These are phyloP conservation scores for Cyprinodon variegatus DNA, from an alignment of 2,113 vertebrate species.

Conservation along the genomic window DNA sequence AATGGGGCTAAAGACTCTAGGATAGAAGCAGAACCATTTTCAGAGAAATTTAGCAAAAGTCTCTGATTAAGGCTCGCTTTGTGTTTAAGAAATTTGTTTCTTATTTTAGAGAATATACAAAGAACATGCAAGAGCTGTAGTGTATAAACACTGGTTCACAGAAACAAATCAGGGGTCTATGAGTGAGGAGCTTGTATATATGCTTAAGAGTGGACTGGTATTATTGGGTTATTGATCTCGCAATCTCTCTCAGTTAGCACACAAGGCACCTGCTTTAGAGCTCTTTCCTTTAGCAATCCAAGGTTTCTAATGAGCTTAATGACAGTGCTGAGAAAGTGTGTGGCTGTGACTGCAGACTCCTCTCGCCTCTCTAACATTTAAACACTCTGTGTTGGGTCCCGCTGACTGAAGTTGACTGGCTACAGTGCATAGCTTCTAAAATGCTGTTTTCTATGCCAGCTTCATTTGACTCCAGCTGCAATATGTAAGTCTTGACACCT, in stretches of 20 bases:
- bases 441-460: background rate
- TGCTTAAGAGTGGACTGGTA: background rate
- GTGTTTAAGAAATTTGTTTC: too few relatives aligned
- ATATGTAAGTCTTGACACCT: background rate
- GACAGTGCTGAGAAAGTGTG: background rate
- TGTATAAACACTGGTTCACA: background rate
- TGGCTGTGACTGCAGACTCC: background rate
- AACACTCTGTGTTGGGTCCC: background rate
- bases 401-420: background rate
- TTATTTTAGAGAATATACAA: background rate
- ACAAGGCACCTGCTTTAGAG: background rate
- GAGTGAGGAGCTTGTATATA: background rate
- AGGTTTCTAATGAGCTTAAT: background rate
- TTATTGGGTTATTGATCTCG: background rate
- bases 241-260: conserved; percentile 1
- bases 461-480: background rate
- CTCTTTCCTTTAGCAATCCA: background rate
- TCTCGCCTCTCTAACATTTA: background rate
- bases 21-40: too few relatives aligned
- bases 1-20: too few relatives aligned
- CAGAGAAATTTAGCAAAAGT: too few relatives aligned
- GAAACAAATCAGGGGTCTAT: background rate
- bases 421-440: background rate
- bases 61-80: too few relatives aligned
- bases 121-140: too few relatives aligned